Conservation (phyloP, 64 coral and sea anemone genomes). For the Cladopsammia gracilis region DNA sequence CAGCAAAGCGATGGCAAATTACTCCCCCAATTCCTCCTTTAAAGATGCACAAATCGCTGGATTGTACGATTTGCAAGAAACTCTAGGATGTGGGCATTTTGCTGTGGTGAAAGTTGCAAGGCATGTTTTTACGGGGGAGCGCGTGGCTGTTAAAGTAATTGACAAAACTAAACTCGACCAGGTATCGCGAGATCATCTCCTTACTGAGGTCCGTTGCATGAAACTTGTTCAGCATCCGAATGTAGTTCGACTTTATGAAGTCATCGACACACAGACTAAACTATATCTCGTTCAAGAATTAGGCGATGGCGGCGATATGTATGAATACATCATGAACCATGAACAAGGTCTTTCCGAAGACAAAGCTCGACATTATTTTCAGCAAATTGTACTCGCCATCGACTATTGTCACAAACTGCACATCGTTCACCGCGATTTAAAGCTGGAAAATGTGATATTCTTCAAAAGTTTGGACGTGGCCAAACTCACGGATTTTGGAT, state of each 20-base stretch:
- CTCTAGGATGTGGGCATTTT: slow-evolving; percentile 97
- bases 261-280: slow-evolving; percentile 98
- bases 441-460: slow-evolving; percentile 99
- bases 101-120: slow-evolving; percentile 97
- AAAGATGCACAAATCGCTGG: slow-evolving; percentile 95
- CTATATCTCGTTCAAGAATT: slow-evolving; percentile 97
- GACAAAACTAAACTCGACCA: slow-evolving; percentile 98
- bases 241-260: slow-evolving; percentile 98
- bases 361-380: slow-evolving; percentile 93
- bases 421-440: slow-evolving; percentile 98
- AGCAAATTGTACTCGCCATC: slow-evolving; percentile 98
- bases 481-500: slow-evolving; percentile 99
- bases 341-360: slow-evolving; percentile 93
- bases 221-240: slow-evolving; percentile 99
- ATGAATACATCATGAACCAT: slow-evolving; percentile 99
- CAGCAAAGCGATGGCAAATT: slow-evolving; percentile 49
- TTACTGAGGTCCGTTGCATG: slow-evolving; percentile 99
- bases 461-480: slow-evolving; percentile 97
- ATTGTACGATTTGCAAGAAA: slow-evolving; percentile 96
- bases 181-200: slow-evolving; percentile 87
- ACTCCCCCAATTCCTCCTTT: slow-evolving; percentile 41
- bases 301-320: slow-evolving; percentile 99
- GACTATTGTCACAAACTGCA: slow-evolving; percentile 99
- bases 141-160: slow-evolving; percentile 99
- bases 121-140: slow-evolving; percentile 97